Percentiles rank a stretch among this genome's conserved stretches.
Conservation (phyloP, 1,140 invertebrate species). For the Drosophila ambigua region DNA sequence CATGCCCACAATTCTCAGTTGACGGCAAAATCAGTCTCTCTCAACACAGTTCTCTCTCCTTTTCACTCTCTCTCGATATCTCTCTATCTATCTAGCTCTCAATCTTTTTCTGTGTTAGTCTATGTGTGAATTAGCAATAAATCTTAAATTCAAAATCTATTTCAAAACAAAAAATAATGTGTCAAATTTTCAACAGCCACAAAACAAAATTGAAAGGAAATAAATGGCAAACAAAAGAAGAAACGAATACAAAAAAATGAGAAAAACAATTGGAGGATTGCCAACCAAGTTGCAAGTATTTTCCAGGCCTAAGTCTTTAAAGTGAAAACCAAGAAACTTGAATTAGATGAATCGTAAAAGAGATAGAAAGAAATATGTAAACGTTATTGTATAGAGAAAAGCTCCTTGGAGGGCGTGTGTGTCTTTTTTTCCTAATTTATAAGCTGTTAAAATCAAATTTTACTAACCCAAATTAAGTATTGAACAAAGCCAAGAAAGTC, state of each 20-base stretch:
- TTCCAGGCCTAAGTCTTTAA: constrained; percentile 49
- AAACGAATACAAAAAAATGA: neutral
- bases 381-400: constrained; percentile 36
- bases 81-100: constrained; percentile 1
- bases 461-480: constrained; percentile 42
- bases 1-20: neutral
- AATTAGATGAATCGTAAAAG: constrained; percentile 30
- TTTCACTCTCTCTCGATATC: constrained; percentile 5
- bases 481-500: constrained; percentile 4
- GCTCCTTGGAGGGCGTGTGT: constrained; percentile 8
- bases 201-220: constrained; percentile 14
- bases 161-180: constrained; percentile 49
- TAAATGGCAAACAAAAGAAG: constrained; percentile 27
- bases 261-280: constrained; percentile 39
- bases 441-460: constrained; percentile 74
- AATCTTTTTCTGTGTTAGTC: constrained; percentile 19
- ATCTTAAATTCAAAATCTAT: constrained; percentile 30
- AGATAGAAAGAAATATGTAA: constrained; percentile 45
- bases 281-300: constrained; percentile 48
- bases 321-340: constrained; percentile 26
- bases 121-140: constrained; percentile 44
- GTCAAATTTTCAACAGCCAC: constrained; percentile 56
- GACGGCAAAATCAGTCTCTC: neutral
- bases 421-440: constrained; percentile 59
- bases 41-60: neutral